These are phyloP conservation scores for Apocheima hispidaria DNA, from an alignment of 2,888 invertebrate species.

Conservation along the genomic window DNA sequence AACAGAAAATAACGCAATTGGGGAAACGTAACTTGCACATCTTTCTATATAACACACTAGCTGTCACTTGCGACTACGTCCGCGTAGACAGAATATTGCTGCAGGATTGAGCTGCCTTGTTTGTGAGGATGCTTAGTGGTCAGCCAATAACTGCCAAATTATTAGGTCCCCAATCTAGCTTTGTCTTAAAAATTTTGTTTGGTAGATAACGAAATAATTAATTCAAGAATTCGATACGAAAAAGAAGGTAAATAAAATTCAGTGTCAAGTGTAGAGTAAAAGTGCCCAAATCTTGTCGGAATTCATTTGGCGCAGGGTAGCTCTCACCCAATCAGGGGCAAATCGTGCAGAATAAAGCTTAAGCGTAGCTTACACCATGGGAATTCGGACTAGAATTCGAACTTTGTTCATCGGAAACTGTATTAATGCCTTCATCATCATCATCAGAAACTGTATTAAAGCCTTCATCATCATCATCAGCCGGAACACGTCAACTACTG, in stretches of 20 bases:
- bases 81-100: too few relatives aligned
- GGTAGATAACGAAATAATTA: neutral
- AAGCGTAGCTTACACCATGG: slow-evolving; percentile 62
- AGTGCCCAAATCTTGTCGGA: slow-evolving; percentile 47
- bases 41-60: too few relatives aligned
- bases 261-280: slow-evolving; percentile 6
- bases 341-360: slow-evolving; percentile 72
- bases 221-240: neutral
- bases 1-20: too few relatives aligned
- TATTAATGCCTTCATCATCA: slow-evolving; percentile 45
- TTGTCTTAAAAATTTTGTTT: neutral
- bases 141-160: too few relatives aligned
- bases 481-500: too few relatives aligned
- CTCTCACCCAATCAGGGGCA: slow-evolving; percentile 63
- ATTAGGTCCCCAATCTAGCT: neutral
- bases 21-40: too few relatives aligned
- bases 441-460: slow-evolving; percentile 33
- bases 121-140: too few relatives aligned
- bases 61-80: too few relatives aligned
- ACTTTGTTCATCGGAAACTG: slow-evolving; percentile 54
- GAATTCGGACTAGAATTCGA: slow-evolving; percentile 65
- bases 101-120: too few relatives aligned
- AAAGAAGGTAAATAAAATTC: slow-evolving; percentile 15
- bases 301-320: slow-evolving; percentile 62
- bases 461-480: too few relatives aligned